Evolutionary conservation across 2,113 vertebrate species (phyloP), one percentile per base, ranked within the genome.

Genomic region (Phyllostomus discolor): DNA sequence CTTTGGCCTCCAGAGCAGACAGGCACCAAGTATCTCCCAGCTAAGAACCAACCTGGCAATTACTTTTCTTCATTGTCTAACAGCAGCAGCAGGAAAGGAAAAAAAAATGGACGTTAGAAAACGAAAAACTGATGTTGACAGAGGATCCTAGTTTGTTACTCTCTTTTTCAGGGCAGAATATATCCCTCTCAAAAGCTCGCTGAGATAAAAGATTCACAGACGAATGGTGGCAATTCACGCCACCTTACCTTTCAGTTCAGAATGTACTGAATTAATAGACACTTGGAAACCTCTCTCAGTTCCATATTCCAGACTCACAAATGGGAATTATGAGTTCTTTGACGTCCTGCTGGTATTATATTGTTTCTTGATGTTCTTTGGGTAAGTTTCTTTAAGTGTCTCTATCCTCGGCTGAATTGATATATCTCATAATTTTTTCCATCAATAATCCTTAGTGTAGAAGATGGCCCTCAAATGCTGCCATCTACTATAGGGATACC

Each of bases 291-390:
- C 22, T 97, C 46, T 88, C 94, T 96, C 62, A 80, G 97, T 98
- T 98, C 97, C 46, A 96, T 97, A 97, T 85, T 97, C 95, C 96
- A 43, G 38, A 90, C 92, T 98, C 84, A 95, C 79, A 95, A 93
- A 97, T 86, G 95, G 96, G 93, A 96, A 98, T 98, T 98, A 97
- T 0, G 64, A 94, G 95, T 0, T 0, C 73, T 97, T 97, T 97
- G 96, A 98, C 73, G n/a, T 96, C 64, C 70, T 96, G 92, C 78
- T 96, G 96, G 85, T 96, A 78, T 86, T 95, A 96, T 97, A 98
- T 86, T 83, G 81, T 96, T 98, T 96, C 97, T 97, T 94, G 75
- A 88, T 97, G 96, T 96, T 97, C 97, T 96, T 93, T 70, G 64
- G 86, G 79, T 97, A 76, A 82, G 91, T 96, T 91, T 97, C 91